Evolutionary conservation across 2,113 vertebrate genomes (phyloP).

Genomic region (Elephantulus edwardii): DNA sequence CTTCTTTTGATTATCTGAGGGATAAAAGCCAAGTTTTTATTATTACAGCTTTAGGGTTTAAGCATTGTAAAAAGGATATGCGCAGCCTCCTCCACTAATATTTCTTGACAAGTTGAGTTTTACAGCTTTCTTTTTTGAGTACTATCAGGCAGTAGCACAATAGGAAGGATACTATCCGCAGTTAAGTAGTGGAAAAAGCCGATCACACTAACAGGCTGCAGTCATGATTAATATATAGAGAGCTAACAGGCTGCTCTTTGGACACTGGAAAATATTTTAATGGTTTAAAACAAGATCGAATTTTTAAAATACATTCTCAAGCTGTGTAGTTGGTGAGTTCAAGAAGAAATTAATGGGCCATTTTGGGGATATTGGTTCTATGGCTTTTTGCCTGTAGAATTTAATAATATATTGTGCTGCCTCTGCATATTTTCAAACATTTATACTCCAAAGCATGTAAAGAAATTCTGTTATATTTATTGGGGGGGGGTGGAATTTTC

Average conservation of each 20-base stretch:
- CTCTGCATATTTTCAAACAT: constrained; percentile 18
- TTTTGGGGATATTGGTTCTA: constrained; percentile 27
- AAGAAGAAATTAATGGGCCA: constrained; percentile 51
- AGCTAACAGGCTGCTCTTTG: constrained; percentile 41
- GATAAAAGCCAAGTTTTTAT: constrained; percentile 58
- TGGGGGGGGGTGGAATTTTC: not conserved
- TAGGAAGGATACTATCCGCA: constrained; percentile 52
- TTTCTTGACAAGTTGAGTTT: constrained; percentile 48
- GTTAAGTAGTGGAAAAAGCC: constrained; percentile 53
- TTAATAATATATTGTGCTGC: not conserved
- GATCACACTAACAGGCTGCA: constrained; percentile 30
- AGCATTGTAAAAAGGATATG: constrained; percentile 21
- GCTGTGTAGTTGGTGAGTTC: constrained; percentile 43
- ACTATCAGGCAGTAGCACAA: constrained; percentile 45
- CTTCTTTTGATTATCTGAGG: constrained; percentile 61
- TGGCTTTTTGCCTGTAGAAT: not conserved
- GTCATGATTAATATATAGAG: constrained; percentile 49
- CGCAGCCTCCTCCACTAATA: not conserved
- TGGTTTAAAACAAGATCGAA: constrained; percentile 59
- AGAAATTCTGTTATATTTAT: not conserved
- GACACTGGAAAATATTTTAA: constrained; percentile 55
- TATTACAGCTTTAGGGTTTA: constrained; percentile 41
- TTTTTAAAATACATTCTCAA: constrained; percentile 69
- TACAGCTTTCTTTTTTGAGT: constrained; percentile 23
- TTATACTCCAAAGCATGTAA: constrained; percentile 6